Base-by-base conservation (phyloP, 2,113 vertebrate species). In the Corythornis vintsioides region DNA sequence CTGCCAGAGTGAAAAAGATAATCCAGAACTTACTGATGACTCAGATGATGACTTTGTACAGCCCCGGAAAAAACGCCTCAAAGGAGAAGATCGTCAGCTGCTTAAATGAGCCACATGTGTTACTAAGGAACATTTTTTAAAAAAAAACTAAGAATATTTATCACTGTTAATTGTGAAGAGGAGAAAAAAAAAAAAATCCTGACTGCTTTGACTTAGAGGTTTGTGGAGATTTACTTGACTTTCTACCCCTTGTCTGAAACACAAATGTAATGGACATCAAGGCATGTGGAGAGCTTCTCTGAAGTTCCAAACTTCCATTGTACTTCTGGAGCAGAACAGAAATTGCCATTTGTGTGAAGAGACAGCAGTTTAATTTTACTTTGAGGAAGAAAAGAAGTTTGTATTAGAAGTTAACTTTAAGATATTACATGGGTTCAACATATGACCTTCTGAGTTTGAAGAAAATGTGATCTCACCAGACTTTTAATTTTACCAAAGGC, bases 31-130 rank as follows among this genome's bases (percentile, higher is more conserved):
- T 38, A 97, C 93, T 10, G 97, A 97, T 53, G 98, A 98, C 63
- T 98, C 98, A 0, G 97, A 98, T 22, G 98, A 98, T 75, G 98
- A 98, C 24, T 96, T 98, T 89, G 98, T 98, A 48, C 98, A 98
- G 73, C 98, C 98, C 40, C 96, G 97, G 69, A 98, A 98, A 94
- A 98, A 98, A 38, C 98, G 98, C 35, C 97, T 98, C 93, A 98
- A 98, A 94, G 97, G 93, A 90, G 98, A 98, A 42, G 98, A 98
- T 1, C 97, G 97, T 22, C 97, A 97, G 56, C 47, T 97, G 84
- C 96, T 98, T 42, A 98, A 98, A 96, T 98, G 89, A 48, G 17
- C 66, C 47, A 5, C 57, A 2, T 15, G 42, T 84, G 90, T 78
- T 94, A 77, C 75, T 66, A 40, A 28, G 29, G 72, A 72, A 82